Evolutionary conservation across 1,140 invertebrate species (phyloP), one percentile per base, ranked within the genome.

Genomic region (Hycleus cichorii): DNA sequence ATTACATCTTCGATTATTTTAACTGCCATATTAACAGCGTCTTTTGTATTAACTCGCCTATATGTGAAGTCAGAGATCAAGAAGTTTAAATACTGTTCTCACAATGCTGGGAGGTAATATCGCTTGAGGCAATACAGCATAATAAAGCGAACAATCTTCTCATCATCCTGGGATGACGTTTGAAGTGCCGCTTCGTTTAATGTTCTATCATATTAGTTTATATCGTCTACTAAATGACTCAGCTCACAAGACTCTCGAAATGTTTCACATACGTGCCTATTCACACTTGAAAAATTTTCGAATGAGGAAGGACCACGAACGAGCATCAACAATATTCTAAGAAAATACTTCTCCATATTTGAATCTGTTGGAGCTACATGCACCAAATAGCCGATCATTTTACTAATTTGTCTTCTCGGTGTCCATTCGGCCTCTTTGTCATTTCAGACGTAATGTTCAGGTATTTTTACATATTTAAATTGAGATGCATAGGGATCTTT

Each of bases 381-480:
- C 12, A 12, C 12, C 12, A 12, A 12, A 12, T 1, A 25, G 3
- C 4, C 8, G 7, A 11, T 8, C 42, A 27, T 47, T 39, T 47
- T 38, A 3, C 9, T 32, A 9, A 4, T 18, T 38, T 39, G 2
- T 18, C 18, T 18, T 18, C 18, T 18, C 18, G 18, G 18, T 18
- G 1, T 39, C 25, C 38, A 47, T 11, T 7, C 5, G 27, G n/a
- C 4, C 4, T 6, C 27, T 38, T 12, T 8, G 11, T 18, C 10
- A 2, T 39, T 4, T 6, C 43, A 47, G 7, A 11, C 11, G 32
- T 56, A 56, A 27, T 47, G 44, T 39, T 47, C 12, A 7, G 53
- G 53, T 39, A 56, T 56, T 47, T 56, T 32, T 1, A 3, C 3
- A 42, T 56, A 52, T 26, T 42, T 43, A 43, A 42, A 52, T n/a